Evolutionary conservation across 2,113 vertebrate genomes (phyloP), one percentile per base, ranked within the genome.

Genomic region (Heterochromis multidens): DNA sequence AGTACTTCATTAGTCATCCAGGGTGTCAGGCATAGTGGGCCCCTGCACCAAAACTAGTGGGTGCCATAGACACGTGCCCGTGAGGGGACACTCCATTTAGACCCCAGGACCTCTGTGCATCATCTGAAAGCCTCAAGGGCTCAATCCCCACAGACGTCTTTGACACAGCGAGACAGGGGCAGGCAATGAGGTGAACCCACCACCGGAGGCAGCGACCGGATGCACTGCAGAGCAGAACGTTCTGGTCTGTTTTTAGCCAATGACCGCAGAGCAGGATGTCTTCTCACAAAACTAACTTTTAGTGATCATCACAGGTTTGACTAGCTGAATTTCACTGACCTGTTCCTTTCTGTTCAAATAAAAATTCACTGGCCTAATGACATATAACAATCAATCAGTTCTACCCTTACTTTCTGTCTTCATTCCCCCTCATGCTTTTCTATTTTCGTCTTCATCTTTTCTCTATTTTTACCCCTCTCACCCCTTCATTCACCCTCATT

Each of bases 1-100:
- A 95, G 95, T 89, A 84, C 90, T 94, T 95, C 95, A 95, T 96
- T 95, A 95, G 91, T 96, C 95, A 95, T 94, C 91, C 84, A 77
- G 31, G 63, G 60, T 89, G 93, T 87, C 91, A 93, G 92, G 58
- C 84, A 84, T 82, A 72, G 81, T 62, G 77, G 79, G 90, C 87
- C 91, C 80, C 62, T 80, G 87, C 85, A 78, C 84, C 84, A 61
- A 61, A 88, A 88, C 88, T 90, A 91, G 82, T 83, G 88, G 93
- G 90, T 88, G 85, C 77, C 62, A 81, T 83, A 82, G 78, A 89
- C 84, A 85, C 84, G 35, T 79, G 89, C 88, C 84, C 17, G 54
- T 76, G 77, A 91, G 77, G 92, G 87, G 89, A 91, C 52, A 85
- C 91, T 95, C 88, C 90, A 94, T 93, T 95, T 94, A 89, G 93